Percentiles rank a stretch among this genome's conserved stretches.
Conservation (phyloP, 2,113 vertebrate genomes). For the Thunnus thynnus region DNA sequence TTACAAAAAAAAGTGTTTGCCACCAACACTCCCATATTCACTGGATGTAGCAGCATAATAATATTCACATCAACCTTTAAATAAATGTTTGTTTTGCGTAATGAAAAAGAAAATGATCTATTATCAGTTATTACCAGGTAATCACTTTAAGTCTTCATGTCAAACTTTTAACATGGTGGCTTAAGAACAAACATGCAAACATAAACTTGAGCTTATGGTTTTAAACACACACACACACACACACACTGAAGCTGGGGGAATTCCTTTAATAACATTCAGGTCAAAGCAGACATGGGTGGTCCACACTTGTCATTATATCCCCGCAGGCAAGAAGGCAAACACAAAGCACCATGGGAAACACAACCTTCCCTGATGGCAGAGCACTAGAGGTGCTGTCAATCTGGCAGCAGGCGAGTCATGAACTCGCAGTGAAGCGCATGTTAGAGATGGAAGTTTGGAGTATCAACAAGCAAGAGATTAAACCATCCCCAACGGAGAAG, state of each 20-base stretch:
- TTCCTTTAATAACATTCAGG: slow-evolving; percentile 71
- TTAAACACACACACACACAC: slow-evolving; percentile 21
- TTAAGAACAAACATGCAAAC: slow-evolving; percentile 57
- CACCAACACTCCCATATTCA: background rate
- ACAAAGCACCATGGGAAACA: slow-evolving; percentile 79
- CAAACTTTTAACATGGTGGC: slow-evolving; percentile 53
- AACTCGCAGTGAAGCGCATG: slow-evolving; percentile 57
- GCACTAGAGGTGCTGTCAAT: slow-evolving; percentile 61
- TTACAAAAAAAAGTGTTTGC: slow-evolving; percentile 2
- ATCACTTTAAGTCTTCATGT: slow-evolving; percentile 49
- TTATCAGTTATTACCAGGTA: slow-evolving; percentile 37
- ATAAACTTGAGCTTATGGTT: slow-evolving; percentile 54
- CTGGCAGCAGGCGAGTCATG: slow-evolving; percentile 48
- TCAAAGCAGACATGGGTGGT: slow-evolving; percentile 83
- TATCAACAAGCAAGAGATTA: slow-evolving; percentile 28
- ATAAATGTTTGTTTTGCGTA: slow-evolving; percentile 39
- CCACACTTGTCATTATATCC: slow-evolving; percentile 80
- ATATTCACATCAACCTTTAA: slow-evolving; percentile 1
- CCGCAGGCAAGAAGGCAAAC: slow-evolving; percentile 76
- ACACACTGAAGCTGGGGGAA: slow-evolving; percentile 56
- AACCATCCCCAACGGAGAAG: slow-evolving; percentile 10
- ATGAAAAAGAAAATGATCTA: slow-evolving; percentile 13
- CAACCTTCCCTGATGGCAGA: slow-evolving; percentile 55
- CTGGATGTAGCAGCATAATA: background rate
- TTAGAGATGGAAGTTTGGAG: slow-evolving; percentile 33